A percentile compares a stretch with the other conserved stretches of the same genome.
phyloP scores from a whole-genome alignment of 2,797 vertebrate species.

The Meriones psammophilus region DNA sequence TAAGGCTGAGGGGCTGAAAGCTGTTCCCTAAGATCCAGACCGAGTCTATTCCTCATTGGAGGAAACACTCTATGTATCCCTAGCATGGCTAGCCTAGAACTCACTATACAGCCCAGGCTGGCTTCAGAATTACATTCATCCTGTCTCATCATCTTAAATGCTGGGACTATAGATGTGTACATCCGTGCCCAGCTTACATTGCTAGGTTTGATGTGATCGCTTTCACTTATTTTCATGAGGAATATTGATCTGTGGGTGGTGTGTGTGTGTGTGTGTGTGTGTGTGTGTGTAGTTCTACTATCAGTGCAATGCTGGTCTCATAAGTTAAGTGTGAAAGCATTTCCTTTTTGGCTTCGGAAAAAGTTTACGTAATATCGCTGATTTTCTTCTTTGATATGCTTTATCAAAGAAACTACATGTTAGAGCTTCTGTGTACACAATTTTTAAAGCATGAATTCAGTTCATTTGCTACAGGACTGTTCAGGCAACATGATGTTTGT shows the following conservation, averaged over 20 bases:
- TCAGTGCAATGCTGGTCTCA: neutral
- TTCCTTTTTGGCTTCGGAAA: neutral
- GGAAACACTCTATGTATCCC: neutral
- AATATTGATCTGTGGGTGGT: neutral
- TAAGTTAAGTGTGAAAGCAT: neutral
- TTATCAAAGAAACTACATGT: slow-evolving; percentile 6
- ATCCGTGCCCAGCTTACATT: neutral
- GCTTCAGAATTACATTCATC: neutral
- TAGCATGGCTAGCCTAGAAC: neutral
- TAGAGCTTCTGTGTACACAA: neutral
- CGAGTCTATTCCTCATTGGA: neutral
- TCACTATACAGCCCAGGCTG: neutral
- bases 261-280: neutral
- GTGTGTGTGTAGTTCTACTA: neutral
- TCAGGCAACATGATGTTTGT: neutral
- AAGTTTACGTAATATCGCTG: neutral
- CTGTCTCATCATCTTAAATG: neutral
- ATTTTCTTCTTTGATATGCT: slow-evolving; percentile 20
- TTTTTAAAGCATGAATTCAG: slow-evolving; percentile 42
- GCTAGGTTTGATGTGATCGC: neutral
- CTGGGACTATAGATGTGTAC: neutral
- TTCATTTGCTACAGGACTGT: neutral
- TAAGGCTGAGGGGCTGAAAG: neutral
- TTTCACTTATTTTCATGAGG: neutral
- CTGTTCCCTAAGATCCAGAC: neutral